Conservation (phyloP, 2,113 vertebrate genomes). For the Pelvicachromis taeniatus region DNA sequence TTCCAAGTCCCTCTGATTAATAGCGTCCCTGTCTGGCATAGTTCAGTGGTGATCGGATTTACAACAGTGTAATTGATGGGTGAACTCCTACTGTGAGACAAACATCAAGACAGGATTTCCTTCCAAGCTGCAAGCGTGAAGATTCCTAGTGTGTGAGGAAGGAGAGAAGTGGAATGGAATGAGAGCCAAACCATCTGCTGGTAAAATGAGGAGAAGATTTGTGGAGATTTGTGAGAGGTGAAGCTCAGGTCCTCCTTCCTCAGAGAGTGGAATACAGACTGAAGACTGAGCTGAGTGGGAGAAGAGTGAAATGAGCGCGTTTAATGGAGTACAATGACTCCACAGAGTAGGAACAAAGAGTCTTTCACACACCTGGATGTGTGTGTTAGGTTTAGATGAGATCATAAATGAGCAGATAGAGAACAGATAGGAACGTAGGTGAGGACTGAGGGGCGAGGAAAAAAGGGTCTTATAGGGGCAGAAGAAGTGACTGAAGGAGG, state of each 20-base stretch:
- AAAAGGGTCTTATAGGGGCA: neutral
- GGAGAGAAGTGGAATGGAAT: neutral
- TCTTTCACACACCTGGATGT: slow-evolving; percentile 52
- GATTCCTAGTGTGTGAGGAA: slow-evolving; percentile 2
- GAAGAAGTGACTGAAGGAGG: neutral
- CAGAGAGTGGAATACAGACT: slow-evolving; percentile 31
- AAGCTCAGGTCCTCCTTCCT: slow-evolving; percentile 47
- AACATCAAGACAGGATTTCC: slow-evolving; percentile 52
- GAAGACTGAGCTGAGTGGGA: neutral
- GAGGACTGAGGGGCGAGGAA: slow-evolving; percentile 14
- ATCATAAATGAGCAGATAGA: slow-evolving; percentile 35
- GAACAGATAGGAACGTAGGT: slow-evolving; percentile 8
- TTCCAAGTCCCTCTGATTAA: slow-evolving; percentile 41
- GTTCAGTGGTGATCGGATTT: slow-evolving; percentile 51
- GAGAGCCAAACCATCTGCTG: slow-evolving; percentile 45
- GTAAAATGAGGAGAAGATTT: slow-evolving; percentile 35
- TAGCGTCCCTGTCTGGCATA: slow-evolving; percentile 20
- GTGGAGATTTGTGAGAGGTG: slow-evolving; percentile 54
- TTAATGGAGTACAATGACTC: slow-evolving; percentile 49
- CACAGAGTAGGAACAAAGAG: slow-evolving; percentile 59
- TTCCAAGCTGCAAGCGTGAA: slow-evolving; percentile 23
- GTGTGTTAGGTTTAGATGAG: slow-evolving; percentile 20
- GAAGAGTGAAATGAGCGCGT: neutral
- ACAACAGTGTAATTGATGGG: slow-evolving; percentile 53
- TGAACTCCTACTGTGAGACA: slow-evolving; percentile 32